Conservation (phyloP, 2,797 vertebrate genomes). For the Tauraco hartlaubi region DNA sequence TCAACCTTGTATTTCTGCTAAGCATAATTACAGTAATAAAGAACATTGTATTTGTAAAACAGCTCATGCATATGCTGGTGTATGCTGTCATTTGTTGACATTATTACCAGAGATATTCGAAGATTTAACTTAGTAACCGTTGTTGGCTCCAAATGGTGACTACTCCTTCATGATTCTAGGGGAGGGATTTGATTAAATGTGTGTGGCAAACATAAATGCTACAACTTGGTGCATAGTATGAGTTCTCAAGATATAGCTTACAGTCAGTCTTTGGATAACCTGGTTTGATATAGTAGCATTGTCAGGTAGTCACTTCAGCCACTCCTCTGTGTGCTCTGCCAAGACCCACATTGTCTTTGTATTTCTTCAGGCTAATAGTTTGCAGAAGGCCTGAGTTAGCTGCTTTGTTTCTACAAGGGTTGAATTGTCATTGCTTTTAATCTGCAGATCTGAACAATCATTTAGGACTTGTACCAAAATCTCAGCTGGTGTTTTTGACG, state of each 20-base stretch:
- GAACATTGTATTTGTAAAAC: not conserved
- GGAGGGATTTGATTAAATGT: not conserved
- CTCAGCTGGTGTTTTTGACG: not conserved
- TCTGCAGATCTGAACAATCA: not conserved
- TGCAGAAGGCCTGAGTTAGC: not conserved
- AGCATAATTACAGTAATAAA: not conserved
- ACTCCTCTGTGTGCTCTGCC: not conserved
- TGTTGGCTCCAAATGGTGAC: not conserved
- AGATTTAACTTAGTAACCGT: not conserved
- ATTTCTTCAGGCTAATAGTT: not conserved
- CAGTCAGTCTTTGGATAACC: not conserved
- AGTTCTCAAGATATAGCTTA: not conserved
- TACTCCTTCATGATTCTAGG: not conserved
- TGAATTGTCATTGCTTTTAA: not conserved
- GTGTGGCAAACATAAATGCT: not conserved
- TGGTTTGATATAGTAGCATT: not conserved
- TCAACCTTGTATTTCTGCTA: constrained; percentile 6
- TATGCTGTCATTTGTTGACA: not conserved
- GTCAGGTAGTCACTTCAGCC: not conserved
- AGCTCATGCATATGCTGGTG: not conserved
- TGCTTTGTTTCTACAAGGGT: not conserved
- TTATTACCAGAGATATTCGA: not conserved
- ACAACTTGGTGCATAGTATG: not conserved
- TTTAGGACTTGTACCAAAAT: not conserved
- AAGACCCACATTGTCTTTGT: not conserved